These are phyloP conservation scores for Oscheius sp. DNA, from an alignment of 2,888 invertebrate species.

Conservation along the genomic window DNA sequence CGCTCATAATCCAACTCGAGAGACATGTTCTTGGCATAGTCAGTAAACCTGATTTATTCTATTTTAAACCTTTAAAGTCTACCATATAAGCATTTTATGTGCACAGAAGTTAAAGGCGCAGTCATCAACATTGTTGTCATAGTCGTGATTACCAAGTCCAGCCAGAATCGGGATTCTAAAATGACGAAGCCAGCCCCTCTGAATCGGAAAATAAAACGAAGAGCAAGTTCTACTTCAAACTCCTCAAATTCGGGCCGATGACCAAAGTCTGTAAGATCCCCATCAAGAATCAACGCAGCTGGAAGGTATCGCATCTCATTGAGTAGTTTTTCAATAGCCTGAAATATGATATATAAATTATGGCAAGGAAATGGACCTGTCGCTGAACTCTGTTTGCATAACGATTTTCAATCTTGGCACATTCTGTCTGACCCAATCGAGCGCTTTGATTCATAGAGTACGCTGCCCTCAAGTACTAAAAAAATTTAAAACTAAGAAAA, in stretches of 20 bases:
- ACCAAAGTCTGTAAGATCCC: constrained; percentile 69
- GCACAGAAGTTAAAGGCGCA: constrained; percentile 60
- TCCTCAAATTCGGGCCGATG: constrained; percentile 58
- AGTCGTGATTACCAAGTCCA: constrained; percentile 69
- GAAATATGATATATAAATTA: not conserved
- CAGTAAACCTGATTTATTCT: constrained; percentile 50
- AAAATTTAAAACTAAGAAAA: not conserved
- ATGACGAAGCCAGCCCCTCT: constrained; percentile 59
- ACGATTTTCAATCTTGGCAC: constrained; percentile 54
- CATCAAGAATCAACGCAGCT: constrained; percentile 64
- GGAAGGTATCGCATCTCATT: constrained; percentile 46
- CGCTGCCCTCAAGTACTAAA: constrained; percentile 8
- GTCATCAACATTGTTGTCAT: constrained; percentile 67
- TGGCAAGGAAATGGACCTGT: constrained; percentile 30
- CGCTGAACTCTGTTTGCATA: constrained; percentile 66
- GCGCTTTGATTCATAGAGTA: constrained; percentile 17
- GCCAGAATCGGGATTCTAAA: constrained; percentile 61
- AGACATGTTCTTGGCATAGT: constrained; percentile 54
- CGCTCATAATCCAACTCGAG: constrained; percentile 50
- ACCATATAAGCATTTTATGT: constrained; percentile 54
- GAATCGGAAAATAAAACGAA: not conserved
- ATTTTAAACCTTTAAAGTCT: not conserved
- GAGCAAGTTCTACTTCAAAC: constrained; percentile 52
- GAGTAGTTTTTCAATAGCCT: constrained; percentile 38
- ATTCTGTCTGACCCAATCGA: constrained; percentile 35